These are phyloP conservation scores for Tamandua tetradactyla DNA, from an alignment of 2,797 vertebrate species.

Conservation along the genomic window DNA sequence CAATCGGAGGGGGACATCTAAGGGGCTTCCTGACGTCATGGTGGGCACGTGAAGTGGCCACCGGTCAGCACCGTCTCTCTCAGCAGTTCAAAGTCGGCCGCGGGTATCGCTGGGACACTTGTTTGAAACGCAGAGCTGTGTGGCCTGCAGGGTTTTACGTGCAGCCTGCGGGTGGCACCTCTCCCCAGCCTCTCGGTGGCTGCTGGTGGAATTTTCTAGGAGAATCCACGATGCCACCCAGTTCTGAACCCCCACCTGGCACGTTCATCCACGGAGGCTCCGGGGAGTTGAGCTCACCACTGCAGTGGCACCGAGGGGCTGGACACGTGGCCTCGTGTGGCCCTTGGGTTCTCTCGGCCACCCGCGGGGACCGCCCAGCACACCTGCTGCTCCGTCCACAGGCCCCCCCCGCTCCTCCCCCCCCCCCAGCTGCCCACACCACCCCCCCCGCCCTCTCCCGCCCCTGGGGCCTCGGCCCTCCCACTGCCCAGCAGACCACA, in stretches of 20 bases:
- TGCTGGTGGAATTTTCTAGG: background rate
- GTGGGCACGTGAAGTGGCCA: slow-evolving; percentile 57
- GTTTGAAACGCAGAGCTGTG: slow-evolving; percentile 59
- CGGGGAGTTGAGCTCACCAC: background rate
- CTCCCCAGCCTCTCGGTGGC: fast-evolving
- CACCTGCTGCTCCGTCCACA: too few species aligned
- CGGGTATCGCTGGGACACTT: slow-evolving; percentile 22
- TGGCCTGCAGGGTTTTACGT: slow-evolving; percentile 27
- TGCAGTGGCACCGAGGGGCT: too few species aligned
- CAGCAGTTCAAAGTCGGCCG: slow-evolving; percentile 71
- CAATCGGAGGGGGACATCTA: slow-evolving; percentile 64
- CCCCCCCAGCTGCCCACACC: too few species aligned
- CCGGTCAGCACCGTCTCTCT: slow-evolving; percentile 51
- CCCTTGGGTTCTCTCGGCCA: too few species aligned
- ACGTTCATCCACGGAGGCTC: fast-evolving
- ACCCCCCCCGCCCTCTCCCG: background rate
- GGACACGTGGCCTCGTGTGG: too few species aligned
- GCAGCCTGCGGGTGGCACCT: fast-evolving
- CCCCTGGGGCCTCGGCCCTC: fast-evolving
- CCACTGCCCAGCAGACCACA: background rate
- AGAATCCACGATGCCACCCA: fast-evolving
- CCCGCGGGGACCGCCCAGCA: too few species aligned
- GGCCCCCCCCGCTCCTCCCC: background rate
- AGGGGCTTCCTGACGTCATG: slow-evolving; percentile 37
- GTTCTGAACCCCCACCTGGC: background rate